Conservation (phyloP, 1,140 invertebrate species). For the Polypedilum vanderplanki region DNA sequence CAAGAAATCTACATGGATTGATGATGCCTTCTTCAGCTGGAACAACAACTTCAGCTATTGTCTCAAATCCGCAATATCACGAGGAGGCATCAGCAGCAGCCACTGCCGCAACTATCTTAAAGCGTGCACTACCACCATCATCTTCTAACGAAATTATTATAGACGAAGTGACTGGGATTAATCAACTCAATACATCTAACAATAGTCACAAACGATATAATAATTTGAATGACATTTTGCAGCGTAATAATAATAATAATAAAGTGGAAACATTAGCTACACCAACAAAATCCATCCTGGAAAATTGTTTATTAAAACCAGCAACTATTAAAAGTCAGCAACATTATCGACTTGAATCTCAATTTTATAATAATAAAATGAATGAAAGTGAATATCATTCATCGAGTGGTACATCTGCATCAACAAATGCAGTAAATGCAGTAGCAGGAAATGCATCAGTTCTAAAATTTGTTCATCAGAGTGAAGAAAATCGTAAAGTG, state of each 20-base stretch:
- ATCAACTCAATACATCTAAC: not conserved
- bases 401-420: not conserved
- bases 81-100: not conserved
- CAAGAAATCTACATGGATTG: not conserved
- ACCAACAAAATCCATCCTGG: not conserved
- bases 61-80: conserved; percentile 6
- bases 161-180: not conserved
- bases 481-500: conserved; percentile 32
- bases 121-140: not conserved
- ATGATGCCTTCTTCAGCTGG: not conserved
- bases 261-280: not conserved
- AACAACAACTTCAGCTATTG: not conserved
- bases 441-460: not conserved
- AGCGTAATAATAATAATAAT: conserved; percentile 21
- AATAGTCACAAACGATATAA: not conserved
- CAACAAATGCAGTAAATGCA: not conserved
- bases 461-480: conserved; percentile 34
- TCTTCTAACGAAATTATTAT: not conserved
- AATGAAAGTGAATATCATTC: conserved; percentile 16
- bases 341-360: conserved; percentile 22
- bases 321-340: not conserved
- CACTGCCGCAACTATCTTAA: not conserved
- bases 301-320: conserved; percentile 25
- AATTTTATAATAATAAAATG: conserved; percentile 4
- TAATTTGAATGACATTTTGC: conserved; percentile 21